Base-by-base conservation (phyloP, 2,888 invertebrate genomes). In the Scaptodrosophila latifasciaeformis region DNA sequence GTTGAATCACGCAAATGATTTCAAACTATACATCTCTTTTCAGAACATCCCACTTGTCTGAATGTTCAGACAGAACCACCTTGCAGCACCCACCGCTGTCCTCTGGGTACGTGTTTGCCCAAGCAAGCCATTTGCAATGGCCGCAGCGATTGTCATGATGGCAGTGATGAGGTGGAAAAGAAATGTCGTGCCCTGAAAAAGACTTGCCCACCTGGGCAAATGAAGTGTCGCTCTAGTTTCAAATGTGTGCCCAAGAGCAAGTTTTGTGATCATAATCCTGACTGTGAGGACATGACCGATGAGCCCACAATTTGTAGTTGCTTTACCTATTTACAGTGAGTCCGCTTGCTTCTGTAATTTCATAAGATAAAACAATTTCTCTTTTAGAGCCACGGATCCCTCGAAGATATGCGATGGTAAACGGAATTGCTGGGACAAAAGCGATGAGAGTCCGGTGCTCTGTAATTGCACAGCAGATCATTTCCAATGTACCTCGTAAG, bases 341-440 rank as follows among this genome's bases (percentile, higher is more conserved):
- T 62, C 27, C 1, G 0, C 4, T 1, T 45, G 13, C n/a, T 15
- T 18, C 10, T 31, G 35, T 1, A 21, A 6, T 6, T 15, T 29
- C 9, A 18, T 39, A 52, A 39, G 5, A n/a, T n/a, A n/a, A n/a
- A n/a, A n/a, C n/a, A n/a, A n/a, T 19, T 39, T 1, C 2, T 2
- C 4, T 17, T 2, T 56, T 42, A 86, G 86, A 42, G 87, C 92
- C n/a, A 90, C 92, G 0, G 88, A 89, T 74, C 92, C 93, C 0
- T 87, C 88, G 0, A 90, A 90, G 65, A 87, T 95, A 2, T 96
- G 95, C 80, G 93, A 95, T 77, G 93, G 93, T 0, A 87, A 90
- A 4, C 87, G 92, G 5, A 91, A 95, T 79, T 95, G 95, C 76
- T 86, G 89, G 61, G 94, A 95, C 78, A 91, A 91, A 65, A 90